These are phyloP conservation scores for Carassius carassius DNA, from an alignment of 2,113 vertebrate species.

Conservation along the genomic window DNA sequence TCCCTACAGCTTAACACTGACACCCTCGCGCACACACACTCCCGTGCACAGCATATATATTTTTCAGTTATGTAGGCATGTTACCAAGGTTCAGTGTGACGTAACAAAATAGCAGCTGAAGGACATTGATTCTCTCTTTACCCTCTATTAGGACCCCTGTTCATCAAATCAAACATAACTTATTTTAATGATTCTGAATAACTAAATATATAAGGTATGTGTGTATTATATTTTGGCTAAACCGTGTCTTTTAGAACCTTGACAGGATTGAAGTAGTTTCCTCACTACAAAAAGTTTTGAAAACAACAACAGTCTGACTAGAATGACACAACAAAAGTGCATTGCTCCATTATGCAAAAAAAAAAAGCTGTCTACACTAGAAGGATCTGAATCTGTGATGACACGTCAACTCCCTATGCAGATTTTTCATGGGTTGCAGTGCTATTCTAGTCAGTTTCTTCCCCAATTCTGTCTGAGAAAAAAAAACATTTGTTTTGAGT, in stretches of 20 bases:
- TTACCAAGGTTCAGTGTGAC: background rate
- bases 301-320: background rate
- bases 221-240: background rate
- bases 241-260: background rate
- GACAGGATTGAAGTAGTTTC: too few relatives aligned
- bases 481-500: background rate
- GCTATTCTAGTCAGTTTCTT: background rate
- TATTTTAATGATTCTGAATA: background rate
- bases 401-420: background rate
- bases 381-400: background rate
- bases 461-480: background rate
- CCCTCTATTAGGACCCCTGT: background rate
- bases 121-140: background rate
- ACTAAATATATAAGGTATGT: background rate
- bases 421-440: background rate
- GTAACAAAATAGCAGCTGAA: background rate
- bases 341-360: background rate
- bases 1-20: slow-evolving; percentile 59
- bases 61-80: background rate
- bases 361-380: background rate
- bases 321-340: background rate
- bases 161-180: background rate
- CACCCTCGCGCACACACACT: background rate
- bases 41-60: background rate
- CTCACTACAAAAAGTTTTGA: background rate